Evolutionary conservation across 2,797 vertebrate genomes (phyloP).

Genomic region (Rhinella marina): DNA sequence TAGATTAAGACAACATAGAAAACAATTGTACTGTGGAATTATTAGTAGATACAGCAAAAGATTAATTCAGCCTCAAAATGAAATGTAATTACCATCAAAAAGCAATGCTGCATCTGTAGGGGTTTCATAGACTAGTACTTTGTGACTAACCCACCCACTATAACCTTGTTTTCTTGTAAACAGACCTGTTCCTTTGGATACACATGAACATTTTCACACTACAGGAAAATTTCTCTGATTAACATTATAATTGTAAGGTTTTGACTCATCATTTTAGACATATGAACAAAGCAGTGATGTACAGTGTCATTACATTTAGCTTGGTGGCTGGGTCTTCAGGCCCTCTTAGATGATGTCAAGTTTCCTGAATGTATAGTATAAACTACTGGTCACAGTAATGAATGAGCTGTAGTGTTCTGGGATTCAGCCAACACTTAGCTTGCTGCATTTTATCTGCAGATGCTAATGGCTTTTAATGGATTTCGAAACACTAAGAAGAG

Average conservation of each 20-base stretch:
- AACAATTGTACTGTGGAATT: no score
- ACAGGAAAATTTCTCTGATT: neutral
- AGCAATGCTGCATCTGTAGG: no score
- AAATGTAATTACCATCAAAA: no score
- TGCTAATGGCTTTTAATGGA: conserved; percentile 56
- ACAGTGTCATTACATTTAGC: neutral
- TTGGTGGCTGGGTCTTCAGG: neutral
- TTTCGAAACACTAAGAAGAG: conserved; percentile 4
- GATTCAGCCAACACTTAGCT: conserved; percentile 27
- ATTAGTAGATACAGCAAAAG: no score
- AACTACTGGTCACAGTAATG: conserved; percentile 6
- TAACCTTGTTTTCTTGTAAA: neutral
- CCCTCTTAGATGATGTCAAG: neutral
- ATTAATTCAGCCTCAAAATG: no score
- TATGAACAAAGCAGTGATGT: neutral
- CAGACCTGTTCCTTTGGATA: neutral
- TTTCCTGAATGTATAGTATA: neutral
- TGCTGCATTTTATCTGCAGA: conserved; percentile 31
- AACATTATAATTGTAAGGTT: neutral
- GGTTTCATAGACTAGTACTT: neutral
- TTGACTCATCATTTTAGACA: neutral
- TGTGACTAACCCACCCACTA: neutral
- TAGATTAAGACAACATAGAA: no score
- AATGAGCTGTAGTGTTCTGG: conserved; percentile 34
- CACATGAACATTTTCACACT: conserved; percentile 15